Evolutionary conservation across 2,797 vertebrate species (phyloP).

Genomic region (Galago senegalensis): DNA sequence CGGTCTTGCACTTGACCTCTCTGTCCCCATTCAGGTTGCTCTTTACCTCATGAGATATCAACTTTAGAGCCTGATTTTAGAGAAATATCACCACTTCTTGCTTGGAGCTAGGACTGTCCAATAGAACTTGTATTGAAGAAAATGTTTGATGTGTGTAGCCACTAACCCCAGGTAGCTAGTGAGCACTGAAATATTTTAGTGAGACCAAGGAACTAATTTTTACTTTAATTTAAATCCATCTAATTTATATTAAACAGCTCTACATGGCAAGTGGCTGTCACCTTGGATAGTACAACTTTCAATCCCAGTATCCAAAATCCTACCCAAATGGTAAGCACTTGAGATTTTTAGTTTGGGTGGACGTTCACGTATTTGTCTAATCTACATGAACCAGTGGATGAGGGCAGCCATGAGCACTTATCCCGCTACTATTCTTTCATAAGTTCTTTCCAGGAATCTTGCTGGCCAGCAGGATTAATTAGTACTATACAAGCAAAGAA

Average conservation of each 20-base stretch:
- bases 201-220: not conserved
- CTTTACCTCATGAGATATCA: not conserved
- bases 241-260: not conserved
- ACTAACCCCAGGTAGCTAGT: not conserved
- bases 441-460: slow-evolving; percentile 4
- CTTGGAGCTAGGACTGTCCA: not conserved
- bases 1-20: not conserved
- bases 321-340: not conserved
- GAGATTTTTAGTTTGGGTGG: not conserved
- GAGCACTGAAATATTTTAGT: not conserved
- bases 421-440: not conserved
- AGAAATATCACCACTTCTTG: not conserved
- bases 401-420: not conserved
- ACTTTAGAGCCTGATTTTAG: not conserved
- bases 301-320: not conserved
- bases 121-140: not conserved
- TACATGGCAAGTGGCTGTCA: not conserved
- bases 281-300: not conserved
- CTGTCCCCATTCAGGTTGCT: not conserved
- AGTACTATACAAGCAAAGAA: not conserved
- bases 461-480: slow-evolving; percentile 24
- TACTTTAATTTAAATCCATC: not conserved
- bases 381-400: not conserved
- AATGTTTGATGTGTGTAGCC: not conserved
- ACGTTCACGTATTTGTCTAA: not conserved